A percentile compares a stretch with the other conserved stretches of the same genome.
These are phyloP conservation scores for Poecilia gillii DNA, from an alignment of 2,797 vertebrate genomes.

Conservation along the genomic window DNA sequence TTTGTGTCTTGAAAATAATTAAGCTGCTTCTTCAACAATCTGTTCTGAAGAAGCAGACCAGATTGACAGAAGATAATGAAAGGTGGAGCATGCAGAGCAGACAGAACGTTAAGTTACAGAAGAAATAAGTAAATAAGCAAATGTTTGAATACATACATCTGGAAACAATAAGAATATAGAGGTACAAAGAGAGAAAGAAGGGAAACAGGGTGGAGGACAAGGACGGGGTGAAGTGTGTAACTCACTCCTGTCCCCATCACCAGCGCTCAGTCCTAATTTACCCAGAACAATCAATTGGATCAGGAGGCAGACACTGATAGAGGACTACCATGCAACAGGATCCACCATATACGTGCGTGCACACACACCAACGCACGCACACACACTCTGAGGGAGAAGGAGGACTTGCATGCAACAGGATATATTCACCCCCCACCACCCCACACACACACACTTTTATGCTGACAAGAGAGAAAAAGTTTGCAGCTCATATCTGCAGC, in stretches of 20 bases:
- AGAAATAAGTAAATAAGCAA: slow-evolving; percentile 5
- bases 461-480: slow-evolving; percentile 81
- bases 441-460: slow-evolving; percentile 76
- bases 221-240: slow-evolving; percentile 79
- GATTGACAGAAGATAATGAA: neutral
- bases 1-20: neutral
- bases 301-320: slow-evolving; percentile 82
- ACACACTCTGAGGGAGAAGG: slow-evolving; percentile 48
- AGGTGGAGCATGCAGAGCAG: neutral
- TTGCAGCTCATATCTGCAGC: slow-evolving; percentile 79
- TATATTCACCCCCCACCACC: slow-evolving; percentile 63
- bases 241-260: slow-evolving; percentile 79
- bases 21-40: neutral
- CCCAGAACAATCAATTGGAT: slow-evolving; percentile 85
- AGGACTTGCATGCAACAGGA: slow-evolving; percentile 78
- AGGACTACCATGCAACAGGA: slow-evolving; percentile 84
- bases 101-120: neutral
- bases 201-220: slow-evolving; percentile 66
- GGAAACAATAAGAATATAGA: slow-evolving; percentile 47
- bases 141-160: slow-evolving; percentile 24
- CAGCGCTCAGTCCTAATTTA: slow-evolving; percentile 79
- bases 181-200: slow-evolving; percentile 50
- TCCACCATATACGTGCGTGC: slow-evolving; percentile 66
- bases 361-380: slow-evolving; percentile 38
- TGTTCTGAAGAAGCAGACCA: neutral